Conservation (phyloP, 2,888 invertebrate genomes). For the Clistopyga incitator region DNA sequence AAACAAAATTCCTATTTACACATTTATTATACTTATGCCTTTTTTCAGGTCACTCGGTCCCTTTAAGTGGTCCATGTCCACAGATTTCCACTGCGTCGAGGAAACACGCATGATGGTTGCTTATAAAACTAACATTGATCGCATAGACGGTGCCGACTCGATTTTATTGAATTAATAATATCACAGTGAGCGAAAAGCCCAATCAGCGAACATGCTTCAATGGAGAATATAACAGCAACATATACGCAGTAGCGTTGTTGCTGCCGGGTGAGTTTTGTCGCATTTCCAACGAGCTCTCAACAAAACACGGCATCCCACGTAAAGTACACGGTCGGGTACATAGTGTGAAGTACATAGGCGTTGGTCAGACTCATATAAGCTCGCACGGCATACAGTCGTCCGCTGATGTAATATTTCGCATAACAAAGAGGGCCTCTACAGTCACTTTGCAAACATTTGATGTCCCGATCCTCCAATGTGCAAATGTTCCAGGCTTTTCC, state of each 20-base stretch:
- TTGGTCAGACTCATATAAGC: conserved; percentile 1
- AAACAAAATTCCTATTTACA: no score
- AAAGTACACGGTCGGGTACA: not conserved
- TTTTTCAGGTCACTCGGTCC: no score
- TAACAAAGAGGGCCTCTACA: conserved; percentile 17
- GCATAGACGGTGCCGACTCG: no score
- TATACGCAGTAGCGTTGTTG: not conserved
- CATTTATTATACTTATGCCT: no score
- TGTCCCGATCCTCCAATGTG: conserved; percentile 11
- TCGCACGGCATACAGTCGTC: not conserved
- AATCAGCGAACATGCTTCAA: conserved; percentile 52
- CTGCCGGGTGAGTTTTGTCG: conserved; percentile 21
- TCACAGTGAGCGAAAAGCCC: conserved; percentile 61
- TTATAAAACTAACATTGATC: not conserved
- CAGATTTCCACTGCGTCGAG: no score
- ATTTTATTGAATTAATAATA: conserved; percentile 68
- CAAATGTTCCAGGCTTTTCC: conserved; percentile 2
- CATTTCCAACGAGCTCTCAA: conserved; percentile 10
- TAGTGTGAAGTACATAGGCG: not conserved
- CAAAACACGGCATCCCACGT: not conserved
- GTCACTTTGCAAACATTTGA: conserved; percentile 21
- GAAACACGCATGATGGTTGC: not conserved
- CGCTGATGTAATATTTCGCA: conserved; percentile 14
- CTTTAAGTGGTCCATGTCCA: no score
- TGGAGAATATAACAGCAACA: not conserved